Evolutionary conservation across 2,888 invertebrate genomes (phyloP).

Genomic region (Cecidostiba fungosa): DNA sequence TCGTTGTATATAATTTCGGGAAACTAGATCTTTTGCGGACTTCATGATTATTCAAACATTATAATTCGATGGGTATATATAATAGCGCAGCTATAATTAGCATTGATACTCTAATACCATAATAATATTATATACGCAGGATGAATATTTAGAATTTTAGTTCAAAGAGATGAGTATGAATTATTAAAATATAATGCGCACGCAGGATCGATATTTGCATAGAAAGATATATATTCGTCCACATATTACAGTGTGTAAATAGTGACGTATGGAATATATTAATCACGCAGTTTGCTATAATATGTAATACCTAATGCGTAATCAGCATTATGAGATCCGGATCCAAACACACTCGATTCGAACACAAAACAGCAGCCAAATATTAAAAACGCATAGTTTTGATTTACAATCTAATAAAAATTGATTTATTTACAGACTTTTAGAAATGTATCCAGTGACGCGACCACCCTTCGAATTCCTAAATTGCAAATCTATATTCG

Average conservation of each 20-base stretch:
- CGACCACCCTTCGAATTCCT: too few species aligned
- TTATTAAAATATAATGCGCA: neutral
- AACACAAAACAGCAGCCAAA: too few species aligned
- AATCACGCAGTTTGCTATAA: neutral
- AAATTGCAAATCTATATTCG: too few species aligned
- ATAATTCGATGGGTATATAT: neutral
- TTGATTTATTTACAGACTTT: too few species aligned
- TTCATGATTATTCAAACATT: slow-evolving; percentile 10
- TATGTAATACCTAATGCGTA: too few species aligned
- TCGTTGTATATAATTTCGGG: neutral
- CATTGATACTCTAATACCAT: neutral
- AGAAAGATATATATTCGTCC: neutral
- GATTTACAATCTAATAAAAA: too few species aligned
- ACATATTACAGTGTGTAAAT: neutral
- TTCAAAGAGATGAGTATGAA: too few species aligned
- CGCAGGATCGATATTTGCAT: neutral
- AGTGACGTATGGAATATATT: neutral
- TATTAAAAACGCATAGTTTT: too few species aligned
- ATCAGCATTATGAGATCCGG: too few species aligned
- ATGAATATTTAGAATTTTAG: neutral
- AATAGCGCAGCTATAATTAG: neutral
- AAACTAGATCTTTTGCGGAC: neutral
- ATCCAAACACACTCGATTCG: too few species aligned
- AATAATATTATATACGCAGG: neutral
- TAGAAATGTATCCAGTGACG: too few species aligned